These are phyloP conservation scores for Pollenia labialis DNA, from an alignment of 2,888 invertebrate species.

Conservation along the genomic window DNA sequence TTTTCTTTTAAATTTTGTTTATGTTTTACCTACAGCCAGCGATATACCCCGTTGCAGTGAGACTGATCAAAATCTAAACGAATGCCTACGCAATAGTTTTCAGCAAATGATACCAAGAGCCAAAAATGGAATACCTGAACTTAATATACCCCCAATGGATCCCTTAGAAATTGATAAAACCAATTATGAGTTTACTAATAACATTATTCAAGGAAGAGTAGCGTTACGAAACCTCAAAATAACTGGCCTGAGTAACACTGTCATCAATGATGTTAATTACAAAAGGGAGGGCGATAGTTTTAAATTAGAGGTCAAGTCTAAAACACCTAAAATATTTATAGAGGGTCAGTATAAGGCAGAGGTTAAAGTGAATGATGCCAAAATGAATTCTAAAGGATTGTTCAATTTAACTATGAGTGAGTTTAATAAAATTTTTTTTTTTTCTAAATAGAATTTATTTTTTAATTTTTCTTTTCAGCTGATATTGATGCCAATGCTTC, in stretches of 20 bases:
- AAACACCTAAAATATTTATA: slow-evolving; percentile 85
- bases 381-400: slow-evolving; percentile 86
- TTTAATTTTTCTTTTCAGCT: slow-evolving; percentile 82
- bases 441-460: not conserved
- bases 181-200: slow-evolving; percentile 79
- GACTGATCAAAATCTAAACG: slow-evolving; percentile 86
- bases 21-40: slow-evolving; percentile 74
- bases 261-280: slow-evolving; percentile 86
- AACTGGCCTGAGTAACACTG: slow-evolving; percentile 85
- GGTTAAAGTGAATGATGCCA: slow-evolving; percentile 87
- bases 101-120: slow-evolving; percentile 84
- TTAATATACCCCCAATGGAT: slow-evolving; percentile 82
- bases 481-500: slow-evolving; percentile 86
- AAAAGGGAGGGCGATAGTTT: slow-evolving; percentile 75
- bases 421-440: slow-evolving; percentile 74
- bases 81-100: slow-evolving; percentile 86
- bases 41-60: slow-evolving; percentile 86
- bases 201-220: slow-evolving; percentile 79
- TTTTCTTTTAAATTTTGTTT: not conserved
- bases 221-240: slow-evolving; percentile 85
- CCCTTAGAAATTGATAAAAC: slow-evolving; percentile 80
- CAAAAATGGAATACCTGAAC: slow-evolving; percentile 81
- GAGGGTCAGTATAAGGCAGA: slow-evolving; percentile 87
- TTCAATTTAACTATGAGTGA: slow-evolving; percentile 87
- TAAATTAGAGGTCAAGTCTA: slow-evolving; percentile 81